phyloP scores from a whole-genome alignment of 64 coral and sea anemone species.

The Porites australiensis region DNA sequence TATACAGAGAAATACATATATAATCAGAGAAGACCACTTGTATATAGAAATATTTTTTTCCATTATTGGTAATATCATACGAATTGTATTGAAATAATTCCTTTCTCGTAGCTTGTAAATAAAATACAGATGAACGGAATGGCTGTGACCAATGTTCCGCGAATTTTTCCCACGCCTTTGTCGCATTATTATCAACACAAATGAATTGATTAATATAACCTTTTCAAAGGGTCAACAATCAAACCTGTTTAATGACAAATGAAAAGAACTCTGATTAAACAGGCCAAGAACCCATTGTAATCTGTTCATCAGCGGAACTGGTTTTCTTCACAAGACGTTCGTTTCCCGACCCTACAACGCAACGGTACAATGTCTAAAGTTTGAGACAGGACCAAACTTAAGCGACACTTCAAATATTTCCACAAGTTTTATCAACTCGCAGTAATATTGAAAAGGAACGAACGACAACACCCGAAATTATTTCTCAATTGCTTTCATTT shows the following conservation, averaged over 20 bases:
- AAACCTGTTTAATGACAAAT: slow-evolving; percentile 13
- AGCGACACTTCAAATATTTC: not conserved
- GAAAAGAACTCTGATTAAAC: slow-evolving; percentile 24
- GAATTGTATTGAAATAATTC: not conserved
- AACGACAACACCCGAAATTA: not conserved
- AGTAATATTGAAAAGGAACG: not conserved
- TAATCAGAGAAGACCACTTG: not conserved
- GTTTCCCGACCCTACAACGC: not conserved
- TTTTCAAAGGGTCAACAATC: slow-evolving; percentile 43
- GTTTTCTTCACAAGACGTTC: no score
- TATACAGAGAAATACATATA: not conserved
- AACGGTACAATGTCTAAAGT: not conserved
- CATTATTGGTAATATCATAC: not conserved
- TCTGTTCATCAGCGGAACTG: not conserved
- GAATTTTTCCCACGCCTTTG: slow-evolving; percentile 40
- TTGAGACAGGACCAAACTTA: not conserved
- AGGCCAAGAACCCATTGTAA: not conserved
- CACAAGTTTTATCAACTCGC: not conserved
- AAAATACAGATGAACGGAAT: not conserved
- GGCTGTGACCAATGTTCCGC: not conserved
- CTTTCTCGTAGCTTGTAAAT: not conserved
- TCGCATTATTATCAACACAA: slow-evolving; percentile 28
- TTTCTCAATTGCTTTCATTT: not conserved
- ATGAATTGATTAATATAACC: slow-evolving; percentile 35
- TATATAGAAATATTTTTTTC: not conserved